These are phyloP conservation scores for Pilophorus perplexus DNA, from an alignment of 2,888 invertebrate genomes.

Conservation along the genomic window DNA sequence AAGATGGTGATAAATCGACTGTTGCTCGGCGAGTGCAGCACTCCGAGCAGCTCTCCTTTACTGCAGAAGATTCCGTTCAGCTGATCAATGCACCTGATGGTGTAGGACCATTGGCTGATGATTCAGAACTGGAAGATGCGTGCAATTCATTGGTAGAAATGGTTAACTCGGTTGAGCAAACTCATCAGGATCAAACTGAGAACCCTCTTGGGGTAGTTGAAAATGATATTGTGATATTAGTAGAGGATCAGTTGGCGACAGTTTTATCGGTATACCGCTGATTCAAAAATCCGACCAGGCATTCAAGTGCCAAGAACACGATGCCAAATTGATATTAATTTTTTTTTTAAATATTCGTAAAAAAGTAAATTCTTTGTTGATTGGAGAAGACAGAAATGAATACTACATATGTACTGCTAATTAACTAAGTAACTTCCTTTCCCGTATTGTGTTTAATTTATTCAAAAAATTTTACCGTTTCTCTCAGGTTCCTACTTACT, in stretches of 20 bases:
- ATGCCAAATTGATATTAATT: conserved; percentile 8
- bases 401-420: too few species aligned
- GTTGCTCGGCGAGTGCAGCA: too few species aligned
- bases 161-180: neutral
- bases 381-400: too few species aligned
- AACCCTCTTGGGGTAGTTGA: conserved; percentile 8
- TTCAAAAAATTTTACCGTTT: too few species aligned
- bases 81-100: too few species aligned
- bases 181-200: conserved; percentile 10
- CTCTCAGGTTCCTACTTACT: too few species aligned
- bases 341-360: neutral
- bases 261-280: conserved; percentile 1
- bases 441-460: too few species aligned
- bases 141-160: conserved; percentile 8
- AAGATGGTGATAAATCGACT: too few species aligned
- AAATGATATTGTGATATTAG: neutral
- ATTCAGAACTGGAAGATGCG: conserved; percentile 4
- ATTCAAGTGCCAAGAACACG: neutral
- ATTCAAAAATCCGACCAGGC: neutral
- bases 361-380: neutral
- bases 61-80: too few species aligned
- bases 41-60: too few species aligned
- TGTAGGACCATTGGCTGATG: neutral
- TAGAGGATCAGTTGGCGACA: conserved; percentile 1
- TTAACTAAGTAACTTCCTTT: too few species aligned